Evolutionary conservation across 2,797 vertebrate species (phyloP), one percentile per base, ranked within the genome.

Genomic region (Gila robusta): DNA sequence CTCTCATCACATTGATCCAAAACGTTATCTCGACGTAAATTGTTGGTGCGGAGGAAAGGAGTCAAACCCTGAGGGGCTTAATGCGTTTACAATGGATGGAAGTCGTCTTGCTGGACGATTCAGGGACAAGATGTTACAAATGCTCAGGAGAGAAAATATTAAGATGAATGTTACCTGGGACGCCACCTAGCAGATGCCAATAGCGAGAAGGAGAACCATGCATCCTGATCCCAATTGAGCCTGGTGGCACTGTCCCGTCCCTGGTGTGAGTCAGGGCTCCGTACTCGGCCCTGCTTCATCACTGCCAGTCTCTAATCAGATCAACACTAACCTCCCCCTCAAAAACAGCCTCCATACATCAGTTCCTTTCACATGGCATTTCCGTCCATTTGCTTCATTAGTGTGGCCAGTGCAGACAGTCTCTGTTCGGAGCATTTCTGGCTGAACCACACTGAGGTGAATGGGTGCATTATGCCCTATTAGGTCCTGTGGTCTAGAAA

Each of bases 361-460:
- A 97, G 96, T 95, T 96, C 95, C 95, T 96, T 96, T 95, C 96
- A 96, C 96, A 96, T 96, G 96, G 95, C 96, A 97, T 97, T 97
- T 97, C 96, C 96, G 96, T 96, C 96, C 96, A 96, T 97, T 97
- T 96, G 96, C 94, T 96, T 96, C 96, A 97, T 97, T 97, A 97
- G 96, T 88, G 94, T 95, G 79, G 87, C 87, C 86, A 95, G 96
- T 95, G 94, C 96, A 96, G 96, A 96, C 96, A 94, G 96, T 94
- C 95, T 94, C 96, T 96, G 95, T 94, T 95, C 94, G 95, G 96
- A 95, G 94, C 94, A 93, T 95, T 93, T 95, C 95, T 96, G 74
- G 94, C 95, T 94, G 94, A 93, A 94, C 94, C 95, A 74, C 66
- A 79, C 21, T 95, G 95, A 95, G 95, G 96, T 95, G 95, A 96